phyloP scores from a whole-genome alignment of 2,113 vertebrate genomes.

The Eudyptes chrysolophus region DNA sequence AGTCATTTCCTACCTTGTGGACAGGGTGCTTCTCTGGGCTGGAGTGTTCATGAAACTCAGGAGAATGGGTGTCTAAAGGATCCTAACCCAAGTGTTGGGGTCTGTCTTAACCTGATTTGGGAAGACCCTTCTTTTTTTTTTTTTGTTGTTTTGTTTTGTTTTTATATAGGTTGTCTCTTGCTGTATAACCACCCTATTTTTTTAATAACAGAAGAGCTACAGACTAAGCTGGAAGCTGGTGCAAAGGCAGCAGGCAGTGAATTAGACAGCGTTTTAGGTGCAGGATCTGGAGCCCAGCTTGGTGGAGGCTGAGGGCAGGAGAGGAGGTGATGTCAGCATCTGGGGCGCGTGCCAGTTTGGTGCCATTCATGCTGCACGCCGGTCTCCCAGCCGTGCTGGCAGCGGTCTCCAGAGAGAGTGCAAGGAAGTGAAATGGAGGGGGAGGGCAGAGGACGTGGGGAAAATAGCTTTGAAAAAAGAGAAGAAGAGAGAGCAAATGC shows the following conservation, averaged over 20 bases:
- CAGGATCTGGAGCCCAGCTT: not conserved
- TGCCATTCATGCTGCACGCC: not conserved
- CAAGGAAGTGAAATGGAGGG: not conserved
- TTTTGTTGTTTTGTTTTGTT: no score
- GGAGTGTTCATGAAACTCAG: not conserved
- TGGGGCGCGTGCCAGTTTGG: not conserved
- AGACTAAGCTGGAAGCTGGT: not conserved
- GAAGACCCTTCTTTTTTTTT: not conserved
- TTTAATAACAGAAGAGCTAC: not conserved
- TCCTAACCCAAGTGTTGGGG: not conserved
- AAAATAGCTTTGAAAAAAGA: not conserved
- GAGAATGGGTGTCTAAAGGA: not conserved
- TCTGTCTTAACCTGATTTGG: not conserved
- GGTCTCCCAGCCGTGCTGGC: not conserved
- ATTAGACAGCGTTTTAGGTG: fast-evolving
- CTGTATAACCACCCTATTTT: not conserved
- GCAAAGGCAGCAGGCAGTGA: not conserved
- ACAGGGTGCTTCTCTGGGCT: not conserved
- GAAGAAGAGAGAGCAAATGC: not conserved
- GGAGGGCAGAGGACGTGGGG: not conserved
- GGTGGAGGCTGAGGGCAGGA: not conserved
- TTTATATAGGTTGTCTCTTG: not conserved
- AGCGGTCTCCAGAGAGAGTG: not conserved
- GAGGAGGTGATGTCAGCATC: not conserved
- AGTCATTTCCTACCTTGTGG: not conserved